phyloP scores from a whole-genome alignment of 1,140 invertebrate species.

The Lysiphlebus fabarum region DNA sequence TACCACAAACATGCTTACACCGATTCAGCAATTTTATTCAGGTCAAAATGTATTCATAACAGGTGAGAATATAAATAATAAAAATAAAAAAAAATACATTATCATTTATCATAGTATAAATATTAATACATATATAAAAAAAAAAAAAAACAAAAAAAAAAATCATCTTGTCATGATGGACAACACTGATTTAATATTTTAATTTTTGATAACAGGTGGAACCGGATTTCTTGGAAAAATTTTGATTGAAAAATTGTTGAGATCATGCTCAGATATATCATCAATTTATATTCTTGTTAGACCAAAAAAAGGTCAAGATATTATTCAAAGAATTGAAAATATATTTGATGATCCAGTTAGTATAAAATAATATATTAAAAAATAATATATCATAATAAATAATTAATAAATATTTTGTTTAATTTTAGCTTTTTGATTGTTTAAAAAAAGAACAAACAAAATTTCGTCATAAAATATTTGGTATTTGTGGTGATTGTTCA shows the following conservation, averaged over 20 bases:
- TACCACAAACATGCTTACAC: slow-evolving; percentile 20
- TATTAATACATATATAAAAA: neutral
- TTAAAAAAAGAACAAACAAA: slow-evolving; percentile 46
- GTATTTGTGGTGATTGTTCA: slow-evolving; percentile 64
- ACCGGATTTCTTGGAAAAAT: slow-evolving; percentile 71
- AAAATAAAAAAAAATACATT: slow-evolving; percentile 1
- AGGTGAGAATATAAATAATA: slow-evolving; percentile 28
- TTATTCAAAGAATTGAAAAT: slow-evolving; percentile 61
- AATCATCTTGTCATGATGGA: too few species aligned
- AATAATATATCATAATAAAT: too few species aligned
- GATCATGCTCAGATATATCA: slow-evolving; percentile 70
- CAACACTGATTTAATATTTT: neutral
- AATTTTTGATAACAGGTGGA: slow-evolving; percentile 40
- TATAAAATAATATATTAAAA: too few species aligned
- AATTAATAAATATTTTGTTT: slow-evolving; percentile 6
- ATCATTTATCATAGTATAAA: neutral
- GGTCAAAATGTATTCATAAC: slow-evolving; percentile 51
- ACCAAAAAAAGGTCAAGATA: slow-evolving; percentile 72
- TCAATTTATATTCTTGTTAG: slow-evolving; percentile 76
- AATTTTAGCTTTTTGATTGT: slow-evolving; percentile 42
- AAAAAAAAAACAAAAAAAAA: too few species aligned
- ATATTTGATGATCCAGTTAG: slow-evolving; percentile 66
- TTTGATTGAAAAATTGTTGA: slow-evolving; percentile 77
- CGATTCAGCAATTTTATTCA: slow-evolving; percentile 44
- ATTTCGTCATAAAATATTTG: slow-evolving; percentile 58